Base-by-base conservation (phyloP, 2,888 invertebrate genomes). In the Dryadula phaetusa region DNA sequence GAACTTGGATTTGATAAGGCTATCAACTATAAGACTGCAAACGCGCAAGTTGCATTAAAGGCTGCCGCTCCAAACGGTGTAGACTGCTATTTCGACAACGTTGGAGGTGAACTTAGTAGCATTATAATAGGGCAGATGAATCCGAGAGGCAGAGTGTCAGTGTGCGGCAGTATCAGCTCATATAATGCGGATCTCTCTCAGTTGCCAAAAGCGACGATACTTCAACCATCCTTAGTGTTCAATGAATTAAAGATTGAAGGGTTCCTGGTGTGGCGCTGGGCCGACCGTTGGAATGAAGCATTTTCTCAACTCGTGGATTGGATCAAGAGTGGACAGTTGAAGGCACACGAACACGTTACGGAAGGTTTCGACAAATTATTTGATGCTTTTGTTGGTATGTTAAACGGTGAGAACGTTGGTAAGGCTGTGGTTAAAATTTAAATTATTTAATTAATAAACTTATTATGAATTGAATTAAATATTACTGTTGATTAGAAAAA, bases 21-120 rank as follows among this genome's bases (percentile, higher is more conserved):
- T 2, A 94, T 95, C 71, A 96, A 96, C 83, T 96, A 96, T 81
- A 96, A 96, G 81, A 94, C 91, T 1, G 90, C 83, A 7, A 80
- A 94, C 74, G 72, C 94, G 8, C 77, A 79, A 0, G 78, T 85
- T 44, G 93, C 92, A n/a, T 82, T 96, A 34, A 93, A 92, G 66
- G 89, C 94, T 80, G 91, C 88, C 49, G 95, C 95, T 2, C 95
- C 95, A 0, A 85, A 95, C 14, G 95, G 95, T 0, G 84, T 96
- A 0, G 95, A 96, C 77, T 95, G 95, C 76, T 96, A 95, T 78
- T 96, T 96, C 79, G 96, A 96, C 79, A 96, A 96, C 80, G 96
- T 95, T 14, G 95, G 95, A 12, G 95, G 95, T 4, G 93, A 94
- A 66, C 85, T 95, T 20, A 94, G 94, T 47, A 90, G 90, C 54